These are phyloP conservation scores for Rana temporaria DNA, from an alignment of 2,113 vertebrate genomes.

Conservation along the genomic window DNA sequence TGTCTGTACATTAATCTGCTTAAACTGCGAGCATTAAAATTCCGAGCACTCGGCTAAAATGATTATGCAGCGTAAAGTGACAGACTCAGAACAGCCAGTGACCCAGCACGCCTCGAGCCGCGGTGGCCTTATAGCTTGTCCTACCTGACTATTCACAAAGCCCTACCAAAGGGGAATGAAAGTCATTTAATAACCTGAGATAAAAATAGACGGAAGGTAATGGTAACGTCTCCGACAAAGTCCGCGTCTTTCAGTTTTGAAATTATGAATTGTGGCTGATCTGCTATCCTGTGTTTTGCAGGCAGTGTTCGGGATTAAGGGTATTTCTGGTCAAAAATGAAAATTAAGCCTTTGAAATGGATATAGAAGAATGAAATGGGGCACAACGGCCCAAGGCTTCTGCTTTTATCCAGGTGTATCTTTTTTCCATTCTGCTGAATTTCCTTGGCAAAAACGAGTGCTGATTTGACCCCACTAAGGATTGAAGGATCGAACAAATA, in stretches of 20 bases:
- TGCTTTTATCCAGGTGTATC: no score
- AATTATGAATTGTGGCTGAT: no score
- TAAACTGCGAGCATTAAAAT: constrained; percentile 11
- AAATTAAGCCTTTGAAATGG: no score
- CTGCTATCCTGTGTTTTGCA: neutral
- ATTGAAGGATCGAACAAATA: no score
- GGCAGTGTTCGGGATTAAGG: neutral
- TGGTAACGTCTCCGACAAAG: neutral
- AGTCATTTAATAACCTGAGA: neutral
- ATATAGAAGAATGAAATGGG: no score
- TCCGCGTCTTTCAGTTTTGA: neutral
- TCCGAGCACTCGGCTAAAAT: neutral
- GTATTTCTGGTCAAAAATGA: no score
- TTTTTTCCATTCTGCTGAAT: no score
- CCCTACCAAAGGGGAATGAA: constrained; percentile 10
- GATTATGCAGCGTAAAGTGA: neutral
- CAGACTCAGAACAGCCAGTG: neutral
- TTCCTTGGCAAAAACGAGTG: no score
- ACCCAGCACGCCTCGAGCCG: constrained; percentile 1
- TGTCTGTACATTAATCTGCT: neutral
- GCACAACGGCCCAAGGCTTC: no score
- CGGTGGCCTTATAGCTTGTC: neutral
- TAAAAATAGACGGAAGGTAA: constrained; percentile 8
- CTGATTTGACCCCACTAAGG: no score
- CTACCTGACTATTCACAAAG: neutral